phyloP scores from a whole-genome alignment of 1,140 invertebrate species.

The Leptoteleia sp. region DNA sequence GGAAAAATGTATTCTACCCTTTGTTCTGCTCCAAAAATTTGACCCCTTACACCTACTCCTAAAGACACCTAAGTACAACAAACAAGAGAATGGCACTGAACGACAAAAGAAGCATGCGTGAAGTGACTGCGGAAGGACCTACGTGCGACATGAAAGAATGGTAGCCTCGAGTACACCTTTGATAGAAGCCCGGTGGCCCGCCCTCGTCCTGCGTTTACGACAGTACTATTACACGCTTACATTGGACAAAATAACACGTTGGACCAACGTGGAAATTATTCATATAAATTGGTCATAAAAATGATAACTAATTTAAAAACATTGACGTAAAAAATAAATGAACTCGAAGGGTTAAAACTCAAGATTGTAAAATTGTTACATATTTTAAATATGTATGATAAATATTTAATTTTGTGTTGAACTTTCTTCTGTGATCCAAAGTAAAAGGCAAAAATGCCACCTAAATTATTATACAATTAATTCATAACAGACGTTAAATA shows the following conservation, averaged over 20 bases:
- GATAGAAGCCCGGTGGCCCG: slow-evolving; percentile 42
- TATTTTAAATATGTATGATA: no score
- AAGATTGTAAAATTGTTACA: no score
- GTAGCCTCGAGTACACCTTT: slow-evolving; percentile 58
- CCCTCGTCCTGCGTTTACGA: slow-evolving; percentile 45
- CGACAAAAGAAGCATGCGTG: slow-evolving; percentile 60
- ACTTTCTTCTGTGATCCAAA: no score
- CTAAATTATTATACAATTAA: no score
- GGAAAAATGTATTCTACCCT: background rate
- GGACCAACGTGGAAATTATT: slow-evolving; percentile 11
- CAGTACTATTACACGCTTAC: slow-evolving; percentile 28
- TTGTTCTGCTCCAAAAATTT: slow-evolving; percentile 43
- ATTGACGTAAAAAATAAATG: no score
- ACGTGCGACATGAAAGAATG: slow-evolving; percentile 63
- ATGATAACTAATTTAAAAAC: no score
- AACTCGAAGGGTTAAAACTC: no score
- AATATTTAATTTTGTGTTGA: no score
- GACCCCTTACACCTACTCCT: slow-evolving; percentile 32
- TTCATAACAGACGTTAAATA: no score
- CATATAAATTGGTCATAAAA: no score
- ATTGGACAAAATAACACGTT: slow-evolving; percentile 6
- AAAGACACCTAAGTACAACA: slow-evolving; percentile 47
- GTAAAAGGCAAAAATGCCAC: no score
- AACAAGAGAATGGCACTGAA: slow-evolving; percentile 46
- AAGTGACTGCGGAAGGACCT: slow-evolving; percentile 55